phyloP scores from a whole-genome alignment of 2,888 invertebrate species.

The Leptothorax acervorum region DNA sequence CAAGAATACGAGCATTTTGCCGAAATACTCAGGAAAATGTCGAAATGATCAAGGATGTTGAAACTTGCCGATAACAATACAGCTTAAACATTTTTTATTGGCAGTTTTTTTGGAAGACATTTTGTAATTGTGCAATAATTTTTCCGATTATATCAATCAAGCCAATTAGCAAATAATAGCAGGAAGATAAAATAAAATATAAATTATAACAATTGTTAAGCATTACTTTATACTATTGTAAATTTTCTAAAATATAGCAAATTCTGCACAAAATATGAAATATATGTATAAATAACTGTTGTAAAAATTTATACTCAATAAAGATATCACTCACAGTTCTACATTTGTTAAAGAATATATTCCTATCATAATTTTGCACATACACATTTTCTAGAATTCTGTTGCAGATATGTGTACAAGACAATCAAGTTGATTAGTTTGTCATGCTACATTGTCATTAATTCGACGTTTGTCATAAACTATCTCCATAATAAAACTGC shows the following conservation, averaged over 20 bases:
- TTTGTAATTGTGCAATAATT: constrained; percentile 55
- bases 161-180: not conserved
- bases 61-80: not conserved
- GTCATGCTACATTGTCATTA: not conserved
- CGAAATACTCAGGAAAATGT: constrained; percentile 79
- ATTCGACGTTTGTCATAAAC: not conserved
- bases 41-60: constrained; percentile 65
- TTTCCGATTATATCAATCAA: constrained; percentile 13
- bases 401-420: not conserved
- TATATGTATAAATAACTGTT: constrained; percentile 8
- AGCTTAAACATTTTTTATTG: constrained; percentile 52
- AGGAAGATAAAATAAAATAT: not conserved
- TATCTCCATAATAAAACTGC: constrained; percentile 50
- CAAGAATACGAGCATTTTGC: constrained; percentile 78
- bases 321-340: not conserved
- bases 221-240: constrained; percentile 2
- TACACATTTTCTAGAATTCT: not conserved
- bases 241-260: constrained; percentile 4
- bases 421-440: constrained; percentile 6
- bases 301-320: constrained; percentile 32
- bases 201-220: constrained; percentile 1
- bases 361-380: not conserved
- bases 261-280: not conserved
- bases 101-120: constrained; percentile 53
- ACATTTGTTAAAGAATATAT: not conserved